A percentile compares a stretch with the other conserved stretches of the same genome.
Conservation (phyloP, 2,888 invertebrate genomes). For the Plutella xylostella region DNA sequence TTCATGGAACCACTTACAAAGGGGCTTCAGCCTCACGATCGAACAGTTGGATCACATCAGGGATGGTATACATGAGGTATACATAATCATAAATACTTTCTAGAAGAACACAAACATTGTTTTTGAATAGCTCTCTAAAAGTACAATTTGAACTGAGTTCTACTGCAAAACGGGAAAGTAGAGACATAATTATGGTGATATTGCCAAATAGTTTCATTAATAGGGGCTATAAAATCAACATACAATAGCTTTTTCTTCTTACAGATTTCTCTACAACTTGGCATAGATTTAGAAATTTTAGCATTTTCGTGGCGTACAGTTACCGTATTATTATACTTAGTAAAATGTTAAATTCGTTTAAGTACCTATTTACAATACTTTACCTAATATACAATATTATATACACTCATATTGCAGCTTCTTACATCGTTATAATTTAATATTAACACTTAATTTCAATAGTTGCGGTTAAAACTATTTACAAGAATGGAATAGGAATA, state of each 20-base stretch:
- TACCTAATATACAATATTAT: conserved; percentile 28
- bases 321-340: conserved; percentile 39
- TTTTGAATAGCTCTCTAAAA: too few species aligned
- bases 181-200: too few species aligned
- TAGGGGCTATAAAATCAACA: not conserved
- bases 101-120: too few species aligned
- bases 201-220: too few species aligned
- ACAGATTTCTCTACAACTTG: not conserved
- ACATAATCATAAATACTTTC: too few species aligned
- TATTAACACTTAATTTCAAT: conserved; percentile 3
- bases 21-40: too few species aligned
- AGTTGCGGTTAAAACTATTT: conserved; percentile 4
- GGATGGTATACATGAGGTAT: too few species aligned
- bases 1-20: conserved; percentile 49
- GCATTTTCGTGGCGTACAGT: conserved; percentile 27
- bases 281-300: not conserved
- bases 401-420: conserved; percentile 46
- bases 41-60: too few species aligned
- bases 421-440: conserved; percentile 13
- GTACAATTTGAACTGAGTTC: too few species aligned
- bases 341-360: conserved; percentile 59
- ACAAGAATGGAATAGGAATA: conserved; percentile 7
- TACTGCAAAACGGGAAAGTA: too few species aligned
- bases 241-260: too few species aligned
- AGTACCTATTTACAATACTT: conserved; percentile 62